Conservation (phyloP, 2,888 invertebrate species). For the Monochamus alternatus region DNA sequence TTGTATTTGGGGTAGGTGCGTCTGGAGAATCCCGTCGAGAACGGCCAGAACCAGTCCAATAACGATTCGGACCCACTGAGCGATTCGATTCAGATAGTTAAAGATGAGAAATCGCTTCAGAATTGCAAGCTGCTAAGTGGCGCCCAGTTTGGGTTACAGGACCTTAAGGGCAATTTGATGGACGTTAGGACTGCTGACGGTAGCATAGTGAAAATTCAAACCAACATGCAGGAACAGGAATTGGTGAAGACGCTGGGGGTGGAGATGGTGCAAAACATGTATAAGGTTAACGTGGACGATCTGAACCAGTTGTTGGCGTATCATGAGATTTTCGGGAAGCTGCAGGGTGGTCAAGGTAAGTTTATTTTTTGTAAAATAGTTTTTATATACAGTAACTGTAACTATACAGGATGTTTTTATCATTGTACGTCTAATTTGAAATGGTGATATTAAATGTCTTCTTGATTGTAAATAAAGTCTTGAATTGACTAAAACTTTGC, state of each 20-base stretch:
- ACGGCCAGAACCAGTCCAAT: slow-evolving; percentile 61
- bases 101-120: slow-evolving; percentile 75
- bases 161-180: slow-evolving; percentile 73
- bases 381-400: too few species aligned
- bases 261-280: slow-evolving; percentile 87
- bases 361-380: neutral
- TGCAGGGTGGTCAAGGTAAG: slow-evolving; percentile 72
- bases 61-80: slow-evolving; percentile 57
- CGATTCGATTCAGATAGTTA: slow-evolving; percentile 70
- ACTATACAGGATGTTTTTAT: too few species aligned
- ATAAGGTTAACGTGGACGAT: slow-evolving; percentile 85
- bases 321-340: slow-evolving; percentile 87
- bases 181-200: slow-evolving; percentile 80
- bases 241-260: slow-evolving; percentile 76
- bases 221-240: slow-evolving; percentile 76
- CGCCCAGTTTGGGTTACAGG: slow-evolving; percentile 67
- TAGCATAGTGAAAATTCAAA: slow-evolving; percentile 82
- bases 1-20: slow-evolving; percentile 57
- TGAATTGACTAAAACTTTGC: too few species aligned
- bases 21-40: slow-evolving; percentile 67
- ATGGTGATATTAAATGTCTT: too few species aligned
- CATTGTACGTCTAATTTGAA: too few species aligned
- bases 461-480: too few species aligned
- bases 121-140: slow-evolving; percentile 71
- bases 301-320: slow-evolving; percentile 88